Evolutionary conservation across 1,140 invertebrate genomes (phyloP), one percentile per base, ranked within the genome.

Genomic region (Papilio xuthus): DNA sequence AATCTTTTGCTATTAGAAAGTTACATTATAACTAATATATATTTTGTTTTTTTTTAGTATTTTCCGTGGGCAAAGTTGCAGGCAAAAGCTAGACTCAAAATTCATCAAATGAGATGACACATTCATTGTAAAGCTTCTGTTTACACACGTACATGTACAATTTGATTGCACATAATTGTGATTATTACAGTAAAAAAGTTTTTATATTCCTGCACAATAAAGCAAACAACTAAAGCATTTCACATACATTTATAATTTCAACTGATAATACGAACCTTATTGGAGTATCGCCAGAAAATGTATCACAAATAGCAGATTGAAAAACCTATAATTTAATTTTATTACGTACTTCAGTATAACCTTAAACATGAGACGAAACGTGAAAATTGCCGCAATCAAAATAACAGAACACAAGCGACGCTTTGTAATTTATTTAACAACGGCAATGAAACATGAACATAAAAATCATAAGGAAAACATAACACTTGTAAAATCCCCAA

Each of bases 401-500:
- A 67, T 67, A 67, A 67, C 7, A 28, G 23, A 67, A 28, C 60
- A 67, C 60, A 7, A 28, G 12, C 0, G 12, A 3, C 60, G 20
- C 60, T 28, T 67, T 67, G 60, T 67, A 32, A 67, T 67, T 67
- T 67, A 67, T 67, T 28, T 67, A 67, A 26, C 56, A 20, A 67
- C 26, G 26, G 60, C 32, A 67, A 67, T 67, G 60, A 67, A 67
- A 67, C 60, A 67, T 28, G 26, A 63, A 63, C 23, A 32, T 63
- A 28, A 67, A 28, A 28, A 18, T 67, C 60, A 67, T 67, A 67
- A 67, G 60, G 26, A 67, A 67, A 67, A 67, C 60, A 67, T 67
- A 67, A 67, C 60, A 67, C 60, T 67, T 67, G 60, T 67, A 67
- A 67, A 67, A 67, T 67, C 10, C 60, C 60, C 23, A 67, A 32